Base-by-base conservation (phyloP, 2,888 invertebrate species). In the Eupeodes luniger region DNA sequence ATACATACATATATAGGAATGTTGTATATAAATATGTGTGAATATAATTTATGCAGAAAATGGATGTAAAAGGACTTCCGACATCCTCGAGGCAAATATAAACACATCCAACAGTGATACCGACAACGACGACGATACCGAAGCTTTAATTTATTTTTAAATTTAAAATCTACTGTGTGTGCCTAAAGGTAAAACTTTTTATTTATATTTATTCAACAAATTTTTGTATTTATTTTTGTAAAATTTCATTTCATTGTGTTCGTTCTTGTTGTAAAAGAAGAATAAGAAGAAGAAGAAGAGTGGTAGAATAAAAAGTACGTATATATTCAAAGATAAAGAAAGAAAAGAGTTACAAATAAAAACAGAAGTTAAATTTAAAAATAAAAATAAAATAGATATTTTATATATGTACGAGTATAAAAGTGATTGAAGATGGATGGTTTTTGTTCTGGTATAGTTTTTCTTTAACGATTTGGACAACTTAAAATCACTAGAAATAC, bases 211-310 rank as follows among this genome's bases (percentile, higher is more conserved):
- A 53, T 51, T 40, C 40, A 40, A 40, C 9, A 40, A 7, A 3
- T n/a, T 51, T 7, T 7, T 19, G 1, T 19, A 19, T 70, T 27
- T 51, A n/a, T n/a, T 6, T 40, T 51, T 16, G 36, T 36, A 55
- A 70, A 77, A 69, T 74, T 88, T 84, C 62, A 85, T 88, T 85
- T 88, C 81, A 81, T 76, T 85, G 88, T 88, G 85, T 88, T 88
- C 88, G 88, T 88, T 88, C 85, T 88, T 85, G 85, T 88, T 75
- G 11, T 47, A 40, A 5, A 64, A 19, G 16, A 53, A 51, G 66
- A 70, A 72, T 10, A 72, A 40, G 70, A 27, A 51, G 66, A 70
- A 72, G 11, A 72, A 40, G 70, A 27, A 27, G 27, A 27, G 1
- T 1, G 27, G 2, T 27, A 27, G 27, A 27, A 27, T 1, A 40